Base-by-base conservation (phyloP, 2,113 vertebrate genomes). In the Bolborhynchus lineola region DNA sequence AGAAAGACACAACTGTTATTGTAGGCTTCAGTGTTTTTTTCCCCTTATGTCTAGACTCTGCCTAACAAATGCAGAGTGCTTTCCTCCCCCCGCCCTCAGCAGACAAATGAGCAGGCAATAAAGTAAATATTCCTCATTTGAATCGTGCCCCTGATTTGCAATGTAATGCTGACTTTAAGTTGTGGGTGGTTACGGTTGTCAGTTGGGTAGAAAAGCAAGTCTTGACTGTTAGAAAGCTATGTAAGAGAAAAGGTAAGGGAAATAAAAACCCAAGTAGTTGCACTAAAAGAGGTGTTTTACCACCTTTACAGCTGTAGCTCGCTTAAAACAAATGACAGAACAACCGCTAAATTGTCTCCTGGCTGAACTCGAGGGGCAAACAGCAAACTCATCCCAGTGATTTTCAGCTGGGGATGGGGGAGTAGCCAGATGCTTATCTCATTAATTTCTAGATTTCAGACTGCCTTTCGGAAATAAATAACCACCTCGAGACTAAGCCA, bases 1-100 rank as follows among this genome's bases (percentile, higher is more conserved):
- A 95, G 93, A 95, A 86, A 96, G 93, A 88, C 92, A 91, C 95
- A 88, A 94, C 63, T 93, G 92, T 94, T 95, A 94, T 88, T 94
- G 95, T 78, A 86, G 90, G 82, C 84, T 95, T 95, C 62, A 31
- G 78, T 78, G 72, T 94, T 97, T 95, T 95, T 95, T 89, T 86
- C 21, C n/a, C 47, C 88, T 87, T 82, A 80, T 83, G 96, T 94
- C 86, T 94, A 95, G 93, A 91, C 94, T 95, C 57, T 44, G 65
- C 77, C 80, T 92, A 97, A 97, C 88, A 97, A 97, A 97, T 62
- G 82, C 86, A 52, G 77, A 92, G 39, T 44, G 86, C n/a, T 67
- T 90, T 62, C 76, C 33, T 60, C 47, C 64, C 77, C 88, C 86
- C 85, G 75, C 75, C 21, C 72, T 85, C n/a, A 41, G 69, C 52